Evolutionary conservation across 2,113 vertebrate genomes (phyloP).

Genomic region (Zosterops japonicus): DNA sequence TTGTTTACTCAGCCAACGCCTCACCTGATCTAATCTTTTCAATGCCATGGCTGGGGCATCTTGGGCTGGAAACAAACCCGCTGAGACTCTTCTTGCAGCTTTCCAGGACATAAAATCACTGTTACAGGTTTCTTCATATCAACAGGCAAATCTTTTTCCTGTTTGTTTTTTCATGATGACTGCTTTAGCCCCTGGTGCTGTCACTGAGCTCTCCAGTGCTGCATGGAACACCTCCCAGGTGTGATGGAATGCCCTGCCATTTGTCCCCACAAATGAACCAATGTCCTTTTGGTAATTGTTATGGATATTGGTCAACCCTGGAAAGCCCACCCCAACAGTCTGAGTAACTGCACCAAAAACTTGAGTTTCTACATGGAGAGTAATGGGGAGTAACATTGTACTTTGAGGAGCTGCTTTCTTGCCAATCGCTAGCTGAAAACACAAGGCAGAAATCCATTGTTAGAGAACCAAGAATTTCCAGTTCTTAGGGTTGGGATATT

Average conservation of each 20-base stretch:
- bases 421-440: background rate
- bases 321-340: background rate
- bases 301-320: accelerated
- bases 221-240: background rate
- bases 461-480: too few relatives aligned
- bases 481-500: background rate
- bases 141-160: background rate
- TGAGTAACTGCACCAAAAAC: background rate
- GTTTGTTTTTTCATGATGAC: background rate
- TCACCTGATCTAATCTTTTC: background rate
- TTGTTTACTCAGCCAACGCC: background rate
- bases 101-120: background rate
- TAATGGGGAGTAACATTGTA: too few relatives aligned
- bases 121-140: background rate
- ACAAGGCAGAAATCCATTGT: background rate
- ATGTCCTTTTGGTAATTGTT: background rate
- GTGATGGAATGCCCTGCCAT: background rate
- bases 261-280: background rate
- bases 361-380: background rate
- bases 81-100: background rate
- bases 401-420: too few relatives aligned
- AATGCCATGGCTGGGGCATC: background rate
- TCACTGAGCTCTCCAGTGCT: background rate
- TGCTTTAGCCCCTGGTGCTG: background rate
- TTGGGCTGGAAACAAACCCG: background rate